Base-by-base conservation (phyloP, 2,888 invertebrate species). In the Antheraea yamamai region DNA sequence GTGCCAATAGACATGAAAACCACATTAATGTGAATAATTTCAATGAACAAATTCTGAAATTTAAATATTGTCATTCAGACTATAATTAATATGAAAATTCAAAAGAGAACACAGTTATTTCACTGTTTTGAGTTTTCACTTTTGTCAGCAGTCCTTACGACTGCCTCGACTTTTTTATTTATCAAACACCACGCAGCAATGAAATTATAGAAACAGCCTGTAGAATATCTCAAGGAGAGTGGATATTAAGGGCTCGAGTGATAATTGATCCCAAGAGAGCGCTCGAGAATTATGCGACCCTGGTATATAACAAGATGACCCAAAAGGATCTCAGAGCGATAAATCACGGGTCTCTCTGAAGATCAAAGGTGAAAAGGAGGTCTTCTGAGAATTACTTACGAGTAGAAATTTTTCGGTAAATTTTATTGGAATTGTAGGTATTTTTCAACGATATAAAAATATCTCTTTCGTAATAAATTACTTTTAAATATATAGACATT, bases 281-380 rank as follows among this genome's bases (percentile, higher is more conserved):
- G 16, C 30, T 35, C 18, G 70, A 30, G 64, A 30, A 66, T 66
- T 66, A 66, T 66, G 64, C 26, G 26, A 66, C 30, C 64, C 30
- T 30, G 30, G 64, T 66, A 66, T 52, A 52, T 52, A 52, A 74
- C 35, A 52, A 70, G 35, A 23, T 14, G 39, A 70, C 58, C n/a
- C 52, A 2, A n/a, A 30, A 39, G 74, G 70, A 74, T 52, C 39
- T 70, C 68, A 66, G 23, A 23, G n/a, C 30, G n/a, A 58, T 74
- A 71, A 58, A 71, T 74, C 70, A 74, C 70, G 18, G 47, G 8
- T 23, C 39, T 4, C 35, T 35, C 12, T 39, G 23, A 18, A 64
- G 6, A 39, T 35, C 26, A 23, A 39, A 30, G 64, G 4, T 26
- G 64, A 8, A 35, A 68, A 20, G 26, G 10, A 10, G 51, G 20